Percentiles rank a stretch among this genome's conserved stretches.
phyloP scores from a whole-genome alignment of 2,113 vertebrate species.

The Psettodes erumei region DNA sequence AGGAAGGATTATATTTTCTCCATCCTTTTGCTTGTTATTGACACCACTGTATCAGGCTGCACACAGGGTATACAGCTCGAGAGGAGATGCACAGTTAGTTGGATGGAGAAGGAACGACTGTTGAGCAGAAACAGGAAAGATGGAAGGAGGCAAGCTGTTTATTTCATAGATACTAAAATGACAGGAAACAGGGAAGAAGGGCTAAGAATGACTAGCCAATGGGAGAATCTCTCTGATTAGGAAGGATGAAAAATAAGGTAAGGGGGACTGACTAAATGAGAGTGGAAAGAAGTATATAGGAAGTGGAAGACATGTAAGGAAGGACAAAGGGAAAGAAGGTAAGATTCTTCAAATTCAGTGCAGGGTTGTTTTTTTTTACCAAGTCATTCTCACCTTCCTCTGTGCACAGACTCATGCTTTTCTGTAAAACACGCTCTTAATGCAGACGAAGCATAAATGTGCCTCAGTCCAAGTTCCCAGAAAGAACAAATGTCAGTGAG shows the following conservation, averaged over 20 bases:
- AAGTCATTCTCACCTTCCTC: neutral
- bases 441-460: neutral
- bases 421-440: neutral
- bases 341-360: neutral
- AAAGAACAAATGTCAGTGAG: neutral
- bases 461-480: neutral
- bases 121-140: neutral
- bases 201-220: neutral
- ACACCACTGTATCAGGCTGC: neutral
- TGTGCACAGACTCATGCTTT: neutral
- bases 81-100: neutral
- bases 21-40: slow-evolving; percentile 1
- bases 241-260: neutral
- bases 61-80: neutral
- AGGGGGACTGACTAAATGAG: neutral
- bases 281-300: neutral
- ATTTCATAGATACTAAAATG: neutral
- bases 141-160: neutral
- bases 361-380: neutral
- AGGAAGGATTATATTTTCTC: slow-evolving; percentile 8
- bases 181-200: neutral
- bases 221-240: neutral
- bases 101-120: neutral
- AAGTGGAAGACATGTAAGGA: neutral
- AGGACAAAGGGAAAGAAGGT: neutral